Base-by-base conservation (phyloP, 1,140 invertebrate genomes). In the Kradibia gibbosae region DNA sequence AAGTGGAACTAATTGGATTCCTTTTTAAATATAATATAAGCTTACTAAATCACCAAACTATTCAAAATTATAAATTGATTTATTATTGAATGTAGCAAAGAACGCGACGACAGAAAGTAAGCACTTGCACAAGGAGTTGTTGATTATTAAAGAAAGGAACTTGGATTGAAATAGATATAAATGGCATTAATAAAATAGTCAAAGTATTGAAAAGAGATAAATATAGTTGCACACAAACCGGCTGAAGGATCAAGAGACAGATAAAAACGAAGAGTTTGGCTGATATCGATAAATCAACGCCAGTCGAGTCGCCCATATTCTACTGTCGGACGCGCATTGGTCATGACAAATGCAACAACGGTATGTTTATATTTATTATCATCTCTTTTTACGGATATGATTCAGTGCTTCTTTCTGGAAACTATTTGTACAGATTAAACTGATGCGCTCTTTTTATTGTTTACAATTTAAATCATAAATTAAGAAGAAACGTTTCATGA, bases 221-320 rank as follows among this genome's bases (percentile, higher is more conserved):
- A 39, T 15, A 60, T 31, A 31, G 1, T 25, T 1, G n/a, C 13
- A 11, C 3, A 71, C 4, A 22, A 71, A 25, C 2, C 22, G n/a
- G 48, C 42, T 22, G 53, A 73, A 53, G 25, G 25, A 48, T 36
- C 11, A 53, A 53, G 25, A 53, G 25, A 53, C 13, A 48, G 28
- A 39, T 31, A 53, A 73, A 73, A 73, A 73, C 22, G 45, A 13
- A 11, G 67, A 71, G 67, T 71, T 71, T 45, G 67, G 39, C 10
- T 71, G n/a, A 45, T 71, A n/a, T 71, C 67, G 67, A 73, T 73
- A 74, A 74, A 74, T 74, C 72, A 74, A 55, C 28, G 50, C 55
- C 72, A 74, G 4, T 5, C 25, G 20, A 28, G 25, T 15, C 48
- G 15, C 28, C n/a, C 28, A 62, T 36, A 34, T 17, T 5, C 55